A percentile compares a stretch with the other conserved stretches of the same genome.
Evolutionary conservation across 2,888 invertebrate genomes (phyloP).

Genomic region (Alcis repandata): DNA sequence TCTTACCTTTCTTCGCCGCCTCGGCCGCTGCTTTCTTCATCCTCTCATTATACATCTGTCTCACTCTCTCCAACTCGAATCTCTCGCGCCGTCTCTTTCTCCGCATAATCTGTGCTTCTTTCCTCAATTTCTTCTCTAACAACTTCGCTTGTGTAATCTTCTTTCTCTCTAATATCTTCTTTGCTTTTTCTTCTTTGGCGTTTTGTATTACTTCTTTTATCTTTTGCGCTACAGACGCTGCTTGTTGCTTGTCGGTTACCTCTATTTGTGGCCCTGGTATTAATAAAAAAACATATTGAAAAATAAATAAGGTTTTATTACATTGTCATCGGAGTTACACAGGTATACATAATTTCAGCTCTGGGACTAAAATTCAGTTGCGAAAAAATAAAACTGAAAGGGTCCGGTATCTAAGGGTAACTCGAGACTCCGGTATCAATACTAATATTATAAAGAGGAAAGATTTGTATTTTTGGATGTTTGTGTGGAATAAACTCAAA

Average conservation of each 20-base stretch:
- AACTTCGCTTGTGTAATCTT: slow-evolving; percentile 8
- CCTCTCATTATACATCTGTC: slow-evolving; percentile 58
- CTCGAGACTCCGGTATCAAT: no score
- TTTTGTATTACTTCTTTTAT: slow-evolving; percentile 33
- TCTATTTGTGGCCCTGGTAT: slow-evolving; percentile 8
- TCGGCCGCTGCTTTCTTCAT: slow-evolving; percentile 44
- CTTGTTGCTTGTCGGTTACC: slow-evolving; percentile 25
- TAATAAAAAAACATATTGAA: slow-evolving; percentile 9
- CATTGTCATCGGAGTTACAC: no score
- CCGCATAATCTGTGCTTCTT: slow-evolving; percentile 35
- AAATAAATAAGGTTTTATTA: no score
- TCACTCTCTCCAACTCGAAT: slow-evolving; percentile 53
- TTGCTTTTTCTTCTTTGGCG: slow-evolving; percentile 21
- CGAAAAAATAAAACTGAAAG: no score
- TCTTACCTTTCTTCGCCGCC: slow-evolving; percentile 43
- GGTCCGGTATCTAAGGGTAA: no score
- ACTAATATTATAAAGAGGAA: no score
- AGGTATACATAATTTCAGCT: no score
- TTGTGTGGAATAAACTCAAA: no score
- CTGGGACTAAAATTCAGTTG: no score
- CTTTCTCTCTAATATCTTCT: slow-evolving; percentile 12
- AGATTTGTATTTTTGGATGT: no score
- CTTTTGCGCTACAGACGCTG: slow-evolving; percentile 19
- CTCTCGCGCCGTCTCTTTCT: slow-evolving; percentile 45
- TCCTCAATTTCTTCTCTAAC: slow-evolving; percentile 21